Base-by-base conservation (phyloP, 2,888 invertebrate genomes). In the Aphodius sticticus region DNA sequence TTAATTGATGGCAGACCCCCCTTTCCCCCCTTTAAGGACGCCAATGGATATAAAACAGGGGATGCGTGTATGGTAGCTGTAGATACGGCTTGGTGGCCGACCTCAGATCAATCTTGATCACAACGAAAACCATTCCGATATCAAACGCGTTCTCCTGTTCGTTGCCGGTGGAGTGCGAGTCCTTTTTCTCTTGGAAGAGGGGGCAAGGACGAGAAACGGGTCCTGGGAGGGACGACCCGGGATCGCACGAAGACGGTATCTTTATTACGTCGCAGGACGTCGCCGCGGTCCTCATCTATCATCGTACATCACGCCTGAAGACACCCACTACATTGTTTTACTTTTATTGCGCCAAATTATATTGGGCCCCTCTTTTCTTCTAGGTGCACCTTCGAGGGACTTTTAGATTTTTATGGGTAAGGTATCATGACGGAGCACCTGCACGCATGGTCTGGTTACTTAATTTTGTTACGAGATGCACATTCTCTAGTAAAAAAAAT, bases 21-120 rank as follows among this genome's bases (percentile, higher is more conserved):
- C 1, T 53, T 9, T 38, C 38, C 53, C 1, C 1, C 7, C 53
- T 9, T 9, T 53, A 0, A 7, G 9, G 7, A 53, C 53, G 53
- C 53, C 53, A 9, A 53, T 53, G 53, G 53, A 53, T 53, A 9
- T 7, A 74, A 26, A 12, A 26, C 74, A 36, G n/a, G 74, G 35
- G 74, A 69, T 38, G 77, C 77, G 78, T 78, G 69, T 37, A 6
- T 70, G 37, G 26, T 26, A 53, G 38, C 38, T 69, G 69, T 53
- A 38, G 69, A 71, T 53, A 72, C 70, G 76, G 79, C 76, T 72
- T 74, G 69, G 77, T 15, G 79, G 53, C 74, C 71, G 77, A 72
- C 69, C 74, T 69, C 77, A 77, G 80, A 80, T 80, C 80, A 80
- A 80, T 80, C 80, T 80, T 77, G 77, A 78, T 78, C 78, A 74